These are phyloP conservation scores for Adelognathus sp. DNA, from an alignment of 2,888 invertebrate genomes.

Conservation along the genomic window DNA sequence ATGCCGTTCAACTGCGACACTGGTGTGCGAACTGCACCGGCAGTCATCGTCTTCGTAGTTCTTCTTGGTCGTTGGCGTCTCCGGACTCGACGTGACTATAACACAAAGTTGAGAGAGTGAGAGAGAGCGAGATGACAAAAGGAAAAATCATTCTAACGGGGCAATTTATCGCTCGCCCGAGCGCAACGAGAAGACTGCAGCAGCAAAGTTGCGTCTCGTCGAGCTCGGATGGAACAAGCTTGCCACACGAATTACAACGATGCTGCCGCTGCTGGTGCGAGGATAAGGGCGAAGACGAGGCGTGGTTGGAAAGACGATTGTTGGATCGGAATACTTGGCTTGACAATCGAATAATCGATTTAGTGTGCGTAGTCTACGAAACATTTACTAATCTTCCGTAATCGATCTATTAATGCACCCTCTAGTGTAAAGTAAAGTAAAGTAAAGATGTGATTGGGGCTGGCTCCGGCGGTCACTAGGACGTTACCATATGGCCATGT, in stretches of 20 bases:
- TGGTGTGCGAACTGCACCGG: constrained; percentile 27
- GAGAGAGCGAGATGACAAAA: constrained; percentile 30
- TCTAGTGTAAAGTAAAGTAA: no score
- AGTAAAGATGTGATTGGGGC: no score
- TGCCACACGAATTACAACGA: background rate
- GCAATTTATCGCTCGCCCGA: constrained; percentile 40
- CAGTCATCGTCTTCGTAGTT: constrained; percentile 1
- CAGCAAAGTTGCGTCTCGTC: background rate
- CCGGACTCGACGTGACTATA: background rate
- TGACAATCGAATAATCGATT: constrained; percentile 8
- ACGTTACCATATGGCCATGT: no score
- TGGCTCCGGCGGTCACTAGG: no score
- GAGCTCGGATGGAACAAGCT: background rate
- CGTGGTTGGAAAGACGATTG: background rate
- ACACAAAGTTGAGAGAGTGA: background rate
- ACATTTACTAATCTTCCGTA: background rate
- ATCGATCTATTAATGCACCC: background rate
- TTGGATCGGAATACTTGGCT: background rate
- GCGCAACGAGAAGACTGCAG: constrained; percentile 2
- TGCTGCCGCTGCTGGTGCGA: background rate
- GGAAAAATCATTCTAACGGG: constrained; percentile 34
- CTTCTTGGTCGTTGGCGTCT: constrained; percentile 34
- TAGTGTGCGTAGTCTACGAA: background rate
- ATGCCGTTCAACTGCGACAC: constrained; percentile 16
- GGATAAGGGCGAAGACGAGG: background rate